A percentile compares a stretch with the other conserved stretches of the same genome.
phyloP scores from a whole-genome alignment of 2,113 vertebrate genomes.

The Heliornis fulica region DNA sequence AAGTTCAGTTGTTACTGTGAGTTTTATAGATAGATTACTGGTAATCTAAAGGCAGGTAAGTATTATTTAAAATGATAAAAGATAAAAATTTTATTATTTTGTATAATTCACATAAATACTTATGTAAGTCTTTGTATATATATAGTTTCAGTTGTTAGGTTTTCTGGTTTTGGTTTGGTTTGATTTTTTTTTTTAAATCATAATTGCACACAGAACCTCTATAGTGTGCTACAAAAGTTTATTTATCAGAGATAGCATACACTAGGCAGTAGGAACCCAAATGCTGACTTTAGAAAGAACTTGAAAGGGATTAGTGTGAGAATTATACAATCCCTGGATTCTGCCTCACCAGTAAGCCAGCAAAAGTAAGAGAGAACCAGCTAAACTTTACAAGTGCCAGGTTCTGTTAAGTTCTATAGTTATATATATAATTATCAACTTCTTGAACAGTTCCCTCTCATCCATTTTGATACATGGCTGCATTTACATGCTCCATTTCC shows the following conservation, averaged over 20 bases:
- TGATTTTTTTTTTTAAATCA: not conserved
- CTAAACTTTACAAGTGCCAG: not conserved
- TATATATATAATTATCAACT: not conserved
- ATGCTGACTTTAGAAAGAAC: not conserved
- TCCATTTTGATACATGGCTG: not conserved
- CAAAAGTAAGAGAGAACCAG: not conserved
- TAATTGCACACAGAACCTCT: not conserved
- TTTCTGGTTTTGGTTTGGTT: not conserved
- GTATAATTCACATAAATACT: not conserved
- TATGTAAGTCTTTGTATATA: not conserved
- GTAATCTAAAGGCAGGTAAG: not conserved
- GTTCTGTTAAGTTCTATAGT: not conserved
- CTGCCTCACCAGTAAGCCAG: not conserved
- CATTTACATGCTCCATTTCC: not conserved
- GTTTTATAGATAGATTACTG: not conserved
- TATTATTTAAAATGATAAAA: not conserved
- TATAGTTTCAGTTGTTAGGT: not conserved
- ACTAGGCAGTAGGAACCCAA: not conserved
- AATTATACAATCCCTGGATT: not conserved
- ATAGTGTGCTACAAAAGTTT: fast-evolving
- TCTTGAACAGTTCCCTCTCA: not conserved
- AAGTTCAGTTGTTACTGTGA: not conserved
- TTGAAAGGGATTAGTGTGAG: not conserved
- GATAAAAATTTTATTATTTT: not conserved
- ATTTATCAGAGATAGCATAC: not conserved